These are phyloP conservation scores for Olivierus martensii DNA, from an alignment of 1,140 invertebrate genomes.

Conservation along the genomic window DNA sequence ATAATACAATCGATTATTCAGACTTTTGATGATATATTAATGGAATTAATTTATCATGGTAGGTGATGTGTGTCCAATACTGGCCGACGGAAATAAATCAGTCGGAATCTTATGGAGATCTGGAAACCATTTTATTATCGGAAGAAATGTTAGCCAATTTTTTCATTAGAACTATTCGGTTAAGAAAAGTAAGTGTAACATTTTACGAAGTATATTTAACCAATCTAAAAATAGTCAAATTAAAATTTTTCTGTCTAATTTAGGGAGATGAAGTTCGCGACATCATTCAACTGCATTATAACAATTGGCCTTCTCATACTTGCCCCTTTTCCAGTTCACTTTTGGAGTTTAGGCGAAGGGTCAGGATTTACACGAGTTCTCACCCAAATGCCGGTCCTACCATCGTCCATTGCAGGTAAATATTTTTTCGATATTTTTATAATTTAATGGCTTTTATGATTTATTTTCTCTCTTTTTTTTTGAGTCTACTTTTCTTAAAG, in stretches of 20 bases:
- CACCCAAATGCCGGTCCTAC: conserved; percentile 28
- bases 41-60: no score
- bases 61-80: conserved; percentile 81
- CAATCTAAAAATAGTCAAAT: no score
- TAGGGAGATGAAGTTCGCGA: conserved; percentile 56
- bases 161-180: conserved; percentile 69
- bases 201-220: no score
- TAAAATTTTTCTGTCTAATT: no score
- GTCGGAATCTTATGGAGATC: conserved; percentile 69
- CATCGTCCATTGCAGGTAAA: conserved; percentile 90
- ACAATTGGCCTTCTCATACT: conserved; percentile 90
- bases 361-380: conserved; percentile 37
- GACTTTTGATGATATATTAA: no score
- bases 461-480: no score
- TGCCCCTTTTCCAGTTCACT: conserved; percentile 79
- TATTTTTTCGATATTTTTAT: no score
- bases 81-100: conserved; percentile 79
- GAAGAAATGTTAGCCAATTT: conserved; percentile 86
- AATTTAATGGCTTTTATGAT: no score
- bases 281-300: conserved; percentile 87
- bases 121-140: conserved; percentile 64
- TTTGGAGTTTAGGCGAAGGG: conserved; percentile 74
- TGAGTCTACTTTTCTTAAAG: no score
- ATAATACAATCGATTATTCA: neutral
- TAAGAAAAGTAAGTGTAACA: conserved; percentile 50